Evolutionary conservation across 2,113 vertebrate species (phyloP).

Genomic region (Ancistrus triradiatus): DNA sequence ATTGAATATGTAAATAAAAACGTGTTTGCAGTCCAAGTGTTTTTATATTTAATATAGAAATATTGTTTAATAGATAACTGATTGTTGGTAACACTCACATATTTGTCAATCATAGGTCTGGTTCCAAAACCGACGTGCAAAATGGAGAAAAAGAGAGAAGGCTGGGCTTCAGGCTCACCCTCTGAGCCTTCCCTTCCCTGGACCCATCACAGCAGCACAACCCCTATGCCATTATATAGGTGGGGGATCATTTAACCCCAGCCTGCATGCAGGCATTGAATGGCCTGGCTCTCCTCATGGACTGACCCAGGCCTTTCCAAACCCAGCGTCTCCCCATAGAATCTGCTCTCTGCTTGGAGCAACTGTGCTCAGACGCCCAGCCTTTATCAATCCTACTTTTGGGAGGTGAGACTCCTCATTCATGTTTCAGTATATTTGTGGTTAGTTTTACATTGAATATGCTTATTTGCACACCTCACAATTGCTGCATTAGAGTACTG

Average conservation of each 20-base stretch:
- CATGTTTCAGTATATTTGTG: background rate
- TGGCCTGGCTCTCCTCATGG: conserved; percentile 75
- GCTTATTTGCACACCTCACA: background rate
- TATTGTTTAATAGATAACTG: too few relatives aligned
- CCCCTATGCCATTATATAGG: conserved; percentile 79
- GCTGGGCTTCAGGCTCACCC: conserved; percentile 76
- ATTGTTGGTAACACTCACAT: too few relatives aligned
- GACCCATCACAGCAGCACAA: conserved; percentile 73
- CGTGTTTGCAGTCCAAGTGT: too few relatives aligned
- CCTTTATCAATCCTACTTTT: conserved; percentile 77
- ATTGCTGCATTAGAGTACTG: background rate
- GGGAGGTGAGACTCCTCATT: conserved; percentile 68
- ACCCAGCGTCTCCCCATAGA: conserved; percentile 69
- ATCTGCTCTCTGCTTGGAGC: conserved; percentile 78
- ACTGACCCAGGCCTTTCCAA: conserved; percentile 67
- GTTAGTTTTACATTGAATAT: background rate
- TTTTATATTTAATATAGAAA: too few relatives aligned
- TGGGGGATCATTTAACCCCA: conserved; percentile 74
- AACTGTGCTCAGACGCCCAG: conserved; percentile 77
- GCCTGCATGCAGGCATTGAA: conserved; percentile 71
- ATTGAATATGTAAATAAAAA: too few relatives aligned
- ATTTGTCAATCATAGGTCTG: conserved; percentile 69
- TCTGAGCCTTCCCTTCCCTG: conserved; percentile 75
- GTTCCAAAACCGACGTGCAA: conserved; percentile 88
- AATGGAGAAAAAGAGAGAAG: conserved; percentile 87